Evolutionary conservation across 2,888 invertebrate species (phyloP), one percentile per base, ranked within the genome.

Genomic region (Odontomyia ornata): DNA sequence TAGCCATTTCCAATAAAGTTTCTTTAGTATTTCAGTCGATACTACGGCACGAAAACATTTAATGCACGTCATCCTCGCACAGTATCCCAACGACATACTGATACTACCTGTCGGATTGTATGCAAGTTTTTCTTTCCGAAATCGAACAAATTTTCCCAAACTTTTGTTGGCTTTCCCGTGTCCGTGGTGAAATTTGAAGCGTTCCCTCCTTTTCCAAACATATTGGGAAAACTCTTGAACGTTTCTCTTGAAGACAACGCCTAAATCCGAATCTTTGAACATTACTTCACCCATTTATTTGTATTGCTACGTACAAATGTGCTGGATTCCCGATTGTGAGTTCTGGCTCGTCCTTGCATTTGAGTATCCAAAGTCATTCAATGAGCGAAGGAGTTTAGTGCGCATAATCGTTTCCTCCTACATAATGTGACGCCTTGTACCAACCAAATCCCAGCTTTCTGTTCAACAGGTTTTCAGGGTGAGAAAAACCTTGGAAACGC

Each of bases 381-480:
- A 27, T 43, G 46, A 46, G 13, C 5, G 1, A 23, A 47, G 23
- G 9, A 36, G 3, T 7, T n/a, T 27, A 80, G 1, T 80, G 83
- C 86, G 86, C 86, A 86, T 83, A 84, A 81, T 83, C 82, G 82
- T 84, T 78, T 84, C 83, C 86, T 86, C 86, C 86, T 82, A 82
- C 83, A 80, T 80, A 23, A 79, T 80, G 81, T 81, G 82, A 79
- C 30, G 36, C 28, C 15, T 28, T 65, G 28, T 56, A 36, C 67
- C 76, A 76, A 67, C 67, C 75, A 64, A 30, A 30, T 43, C 13
- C 18, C 21, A 57, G n/a, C 52, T 36, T 43, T 47, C 7, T 4
- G 28, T 52, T 65, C 65, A 76, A 67, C 67, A 30, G 76, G 67
- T 15, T 15, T 56, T 23, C 18, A 4, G 15, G 52, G 56, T 5